These are phyloP conservation scores for Idaea straminata DNA, from an alignment of 2,888 invertebrate genomes.

Conservation along the genomic window DNA sequence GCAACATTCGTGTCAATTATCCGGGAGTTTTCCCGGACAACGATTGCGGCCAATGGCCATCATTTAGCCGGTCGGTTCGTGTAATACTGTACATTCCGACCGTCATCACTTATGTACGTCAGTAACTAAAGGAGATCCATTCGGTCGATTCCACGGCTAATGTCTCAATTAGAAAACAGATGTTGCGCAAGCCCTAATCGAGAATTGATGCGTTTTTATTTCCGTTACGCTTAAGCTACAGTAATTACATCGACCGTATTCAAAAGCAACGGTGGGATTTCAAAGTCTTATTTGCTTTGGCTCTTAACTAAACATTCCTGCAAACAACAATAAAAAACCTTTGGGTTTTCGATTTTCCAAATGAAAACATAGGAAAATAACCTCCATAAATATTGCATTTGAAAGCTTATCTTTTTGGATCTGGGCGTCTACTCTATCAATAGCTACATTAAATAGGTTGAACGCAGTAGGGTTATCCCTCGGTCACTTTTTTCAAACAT, in stretches of 20 bases:
- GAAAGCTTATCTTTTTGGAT: conserved; percentile 1
- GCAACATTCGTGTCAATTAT: conserved; percentile 71
- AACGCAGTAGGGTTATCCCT: conserved; percentile 45
- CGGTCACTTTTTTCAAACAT: conserved; percentile 65
- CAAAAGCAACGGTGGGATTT: conserved; percentile 1
- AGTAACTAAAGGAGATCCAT: conserved; percentile 68
- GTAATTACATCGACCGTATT: conserved; percentile 35
- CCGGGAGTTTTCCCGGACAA: conserved; percentile 64
- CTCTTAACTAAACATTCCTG: not conserved
- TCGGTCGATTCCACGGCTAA: conserved; percentile 64
- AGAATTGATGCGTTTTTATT: conserved; percentile 60
- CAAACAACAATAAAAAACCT: conserved; percentile 1
- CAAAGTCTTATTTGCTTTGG: conserved; percentile 7
- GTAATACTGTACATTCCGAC: conserved; percentile 54
- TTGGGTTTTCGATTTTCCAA: not conserved
- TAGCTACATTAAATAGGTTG: conserved; percentile 12
- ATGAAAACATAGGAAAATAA: not conserved
- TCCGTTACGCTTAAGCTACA: conserved; percentile 35
- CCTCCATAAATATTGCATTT: conserved; percentile 1
- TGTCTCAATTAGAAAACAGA: conserved; percentile 71
- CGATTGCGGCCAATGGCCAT: conserved; percentile 67
- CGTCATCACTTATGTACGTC: conserved; percentile 66
- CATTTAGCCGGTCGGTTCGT: conserved; percentile 57
- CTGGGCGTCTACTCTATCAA: conserved; percentile 1
- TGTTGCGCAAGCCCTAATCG: conserved; percentile 39